Evolutionary conservation across 2,797 vertebrate genomes (phyloP).

Genomic region (Apogon talboti): DNA sequence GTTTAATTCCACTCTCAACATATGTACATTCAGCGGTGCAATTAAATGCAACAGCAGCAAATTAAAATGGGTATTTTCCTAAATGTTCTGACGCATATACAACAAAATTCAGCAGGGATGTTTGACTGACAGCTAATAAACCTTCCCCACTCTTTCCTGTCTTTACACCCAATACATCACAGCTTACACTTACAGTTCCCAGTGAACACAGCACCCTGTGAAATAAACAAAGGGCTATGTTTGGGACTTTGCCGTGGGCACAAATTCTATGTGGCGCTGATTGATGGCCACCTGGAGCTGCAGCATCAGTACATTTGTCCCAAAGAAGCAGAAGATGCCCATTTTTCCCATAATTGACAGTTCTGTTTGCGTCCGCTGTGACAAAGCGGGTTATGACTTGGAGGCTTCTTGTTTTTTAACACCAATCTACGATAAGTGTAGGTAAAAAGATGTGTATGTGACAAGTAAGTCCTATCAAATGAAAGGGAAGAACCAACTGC

Average conservation of each 20-base stretch:
- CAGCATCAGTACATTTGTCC: background rate
- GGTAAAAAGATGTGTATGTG: background rate
- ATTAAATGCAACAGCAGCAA: too few relatives aligned
- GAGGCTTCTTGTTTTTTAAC: too few relatives aligned
- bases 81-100: too few relatives aligned
- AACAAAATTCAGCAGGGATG: background rate
- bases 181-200: background rate
- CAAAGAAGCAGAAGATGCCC: background rate
- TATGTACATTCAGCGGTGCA: too few relatives aligned
- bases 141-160: background rate
- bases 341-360: background rate
- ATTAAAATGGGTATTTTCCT: too few relatives aligned
- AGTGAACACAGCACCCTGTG: background rate
- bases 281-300: background rate
- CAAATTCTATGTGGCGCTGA: background rate
- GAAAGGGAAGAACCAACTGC: background rate
- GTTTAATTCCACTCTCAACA: too few relatives aligned
- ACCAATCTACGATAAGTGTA: too few relatives aligned
- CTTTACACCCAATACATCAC: slow-evolving; percentile 19
- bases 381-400: background rate
- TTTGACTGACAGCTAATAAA: background rate
- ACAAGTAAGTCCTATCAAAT: background rate
- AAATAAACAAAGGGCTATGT: background rate
- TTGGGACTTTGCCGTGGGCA: slow-evolving; percentile 1
- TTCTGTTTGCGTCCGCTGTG: background rate